phyloP scores from a whole-genome alignment of 2,113 vertebrate genomes.

The Nesospiza acunhae region DNA sequence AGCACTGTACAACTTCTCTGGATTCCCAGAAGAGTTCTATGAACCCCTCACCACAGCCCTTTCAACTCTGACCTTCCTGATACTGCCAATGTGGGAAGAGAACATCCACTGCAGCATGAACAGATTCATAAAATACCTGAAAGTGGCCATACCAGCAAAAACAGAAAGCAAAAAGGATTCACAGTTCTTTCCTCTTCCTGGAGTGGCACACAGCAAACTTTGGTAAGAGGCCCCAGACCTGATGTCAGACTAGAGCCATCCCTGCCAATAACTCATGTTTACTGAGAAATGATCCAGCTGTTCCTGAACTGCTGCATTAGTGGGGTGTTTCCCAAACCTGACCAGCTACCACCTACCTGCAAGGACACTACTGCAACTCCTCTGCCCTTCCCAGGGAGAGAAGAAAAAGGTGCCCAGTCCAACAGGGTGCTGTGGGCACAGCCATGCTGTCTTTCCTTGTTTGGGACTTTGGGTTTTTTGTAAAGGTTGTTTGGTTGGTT shows the following conservation, averaged over 20 bases:
- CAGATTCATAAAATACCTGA: not conserved
- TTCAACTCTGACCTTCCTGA: not conserved
- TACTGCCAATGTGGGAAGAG: not conserved
- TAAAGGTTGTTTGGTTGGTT: not conserved
- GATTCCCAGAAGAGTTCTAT: not conserved
- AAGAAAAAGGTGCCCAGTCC: too few relatives aligned
- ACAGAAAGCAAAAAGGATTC: not conserved
- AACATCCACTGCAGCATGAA: not conserved
- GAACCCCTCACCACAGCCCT: not conserved
- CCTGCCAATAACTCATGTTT: not conserved
- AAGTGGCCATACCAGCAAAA: not conserved
- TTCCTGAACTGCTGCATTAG: not conserved
- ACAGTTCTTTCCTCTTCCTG: not conserved
- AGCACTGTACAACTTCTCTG: not conserved
- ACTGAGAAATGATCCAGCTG: not conserved
- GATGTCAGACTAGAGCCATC: not conserved
- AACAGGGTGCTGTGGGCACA: not conserved
- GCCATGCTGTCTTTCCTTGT: not conserved
- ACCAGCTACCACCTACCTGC: not conserved
- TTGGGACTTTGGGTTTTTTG: rapidly evolving
- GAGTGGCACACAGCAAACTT: not conserved
- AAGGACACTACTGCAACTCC: not conserved
- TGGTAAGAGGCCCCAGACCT: not conserved
- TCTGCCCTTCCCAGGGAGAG: not conserved
- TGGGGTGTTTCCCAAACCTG: not conserved